phyloP scores from a whole-genome alignment of 2,888 invertebrate species.

The Drymonia ruficornis region DNA sequence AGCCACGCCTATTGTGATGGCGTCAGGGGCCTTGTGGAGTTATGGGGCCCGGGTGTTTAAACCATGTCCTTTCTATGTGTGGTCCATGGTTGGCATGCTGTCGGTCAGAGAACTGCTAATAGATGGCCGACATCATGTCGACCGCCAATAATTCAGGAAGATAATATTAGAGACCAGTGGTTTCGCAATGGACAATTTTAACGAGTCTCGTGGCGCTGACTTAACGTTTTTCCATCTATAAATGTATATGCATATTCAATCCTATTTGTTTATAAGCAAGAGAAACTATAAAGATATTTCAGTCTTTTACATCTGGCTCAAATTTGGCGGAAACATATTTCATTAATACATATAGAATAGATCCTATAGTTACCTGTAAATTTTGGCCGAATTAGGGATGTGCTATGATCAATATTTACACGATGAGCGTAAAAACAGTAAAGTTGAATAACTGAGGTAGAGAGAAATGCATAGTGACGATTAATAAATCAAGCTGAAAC shows the following conservation, averaged over 20 bases:
- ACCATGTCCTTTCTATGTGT: too few relatives aligned
- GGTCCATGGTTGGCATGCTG: too few relatives aligned
- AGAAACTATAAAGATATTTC: constrained; percentile 46
- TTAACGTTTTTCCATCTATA: too few relatives aligned
- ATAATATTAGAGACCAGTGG: too few relatives aligned
- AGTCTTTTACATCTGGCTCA: constrained; percentile 50
- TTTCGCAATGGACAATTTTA: too few relatives aligned
- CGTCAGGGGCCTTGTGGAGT: too few relatives aligned
- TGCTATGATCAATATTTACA: background rate
- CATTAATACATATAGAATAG: constrained; percentile 14
- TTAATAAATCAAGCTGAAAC: constrained; percentile 10
- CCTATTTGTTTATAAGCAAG: constrained; percentile 23
- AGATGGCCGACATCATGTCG: too few relatives aligned
- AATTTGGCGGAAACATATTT: constrained; percentile 40
- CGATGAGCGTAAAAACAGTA: constrained; percentile 24
- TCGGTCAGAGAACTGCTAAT: too few relatives aligned
- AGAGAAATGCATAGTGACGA: constrained; percentile 47
- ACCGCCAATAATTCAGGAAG: too few relatives aligned
- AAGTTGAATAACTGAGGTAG: constrained; percentile 51
- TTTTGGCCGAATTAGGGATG: constrained; percentile 42
- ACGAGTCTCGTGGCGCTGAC: too few relatives aligned
- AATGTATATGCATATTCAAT: constrained; percentile 21
- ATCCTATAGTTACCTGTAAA: constrained; percentile 30
- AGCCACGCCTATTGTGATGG: too few relatives aligned
- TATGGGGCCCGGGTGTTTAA: too few relatives aligned